A percentile compares a stretch with the other conserved stretches of the same genome.
phyloP scores from a whole-genome alignment of 2,113 vertebrate species.

The Spilogale gracilis region DNA sequence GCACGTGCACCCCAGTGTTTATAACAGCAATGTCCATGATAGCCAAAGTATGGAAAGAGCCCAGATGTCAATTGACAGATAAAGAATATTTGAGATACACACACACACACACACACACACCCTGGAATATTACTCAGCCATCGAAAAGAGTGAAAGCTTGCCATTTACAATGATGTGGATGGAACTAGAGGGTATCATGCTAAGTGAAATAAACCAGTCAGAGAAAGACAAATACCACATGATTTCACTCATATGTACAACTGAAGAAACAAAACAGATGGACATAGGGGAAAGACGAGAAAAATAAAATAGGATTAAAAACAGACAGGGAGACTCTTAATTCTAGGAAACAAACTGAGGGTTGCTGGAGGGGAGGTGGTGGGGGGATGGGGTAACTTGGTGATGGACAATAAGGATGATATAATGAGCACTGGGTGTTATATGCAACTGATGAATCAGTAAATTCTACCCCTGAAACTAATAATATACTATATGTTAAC shows the following conservation, averaged over 20 bases:
- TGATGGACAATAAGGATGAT: too few species aligned
- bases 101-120: too few species aligned
- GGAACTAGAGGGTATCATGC: neutral
- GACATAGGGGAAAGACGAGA: neutral
- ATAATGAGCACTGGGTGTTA: too few species aligned
- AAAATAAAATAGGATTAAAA: neutral
- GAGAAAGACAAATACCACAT: neutral
- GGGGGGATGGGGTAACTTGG: too few species aligned
- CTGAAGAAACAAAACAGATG: neutral
- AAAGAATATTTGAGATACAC: neutral
- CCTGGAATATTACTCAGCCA: too few species aligned
- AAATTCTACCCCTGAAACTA: neutral
- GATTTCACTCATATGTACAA: neutral
- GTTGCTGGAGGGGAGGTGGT: too few species aligned
- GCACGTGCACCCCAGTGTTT: neutral
- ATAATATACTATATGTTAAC: neutral
- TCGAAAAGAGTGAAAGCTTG: too few species aligned
- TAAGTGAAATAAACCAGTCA: neutral
- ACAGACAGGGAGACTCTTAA: neutral
- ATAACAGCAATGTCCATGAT: neutral
- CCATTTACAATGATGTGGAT: too few species aligned
- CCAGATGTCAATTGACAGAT: neutral
- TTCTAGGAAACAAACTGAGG: too few species aligned
- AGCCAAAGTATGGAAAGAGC: neutral
- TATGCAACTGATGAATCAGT: neutral